Conservation (phyloP, 2,113 vertebrate genomes). For the Toxostoma redivivum region DNA sequence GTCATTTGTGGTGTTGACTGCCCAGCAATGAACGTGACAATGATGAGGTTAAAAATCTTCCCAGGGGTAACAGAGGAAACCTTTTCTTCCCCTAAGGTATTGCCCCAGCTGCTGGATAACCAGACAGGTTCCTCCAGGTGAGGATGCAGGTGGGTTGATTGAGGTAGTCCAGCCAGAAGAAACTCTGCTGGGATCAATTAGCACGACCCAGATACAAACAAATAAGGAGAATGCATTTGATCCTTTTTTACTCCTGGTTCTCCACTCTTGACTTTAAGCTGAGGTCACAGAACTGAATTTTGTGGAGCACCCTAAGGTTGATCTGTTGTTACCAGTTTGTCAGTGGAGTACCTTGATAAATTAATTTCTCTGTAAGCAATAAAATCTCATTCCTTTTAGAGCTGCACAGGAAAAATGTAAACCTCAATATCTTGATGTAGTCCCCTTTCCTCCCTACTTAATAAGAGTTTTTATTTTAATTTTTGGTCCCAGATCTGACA, state of each 20-base stretch:
- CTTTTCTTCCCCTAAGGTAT: not conserved
- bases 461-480: not conserved
- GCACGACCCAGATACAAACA: constrained; percentile 33
- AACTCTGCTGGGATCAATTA: constrained; percentile 67
- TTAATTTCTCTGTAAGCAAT: not conserved
- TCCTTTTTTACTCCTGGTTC: not conserved
- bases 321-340: not conserved
- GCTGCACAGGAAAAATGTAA: not conserved
- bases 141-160: constrained; percentile 26
- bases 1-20: not conserved
- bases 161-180: constrained; percentile 3
- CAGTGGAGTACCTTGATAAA: not conserved
- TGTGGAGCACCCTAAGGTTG: not conserved
- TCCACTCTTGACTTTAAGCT: constrained; percentile 9
- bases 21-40: not conserved
- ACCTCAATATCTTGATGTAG: not conserved
- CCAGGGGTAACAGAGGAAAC: not conserved
- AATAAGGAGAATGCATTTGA: not conserved
- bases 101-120: not conserved
- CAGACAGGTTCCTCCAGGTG: constrained; percentile 33
- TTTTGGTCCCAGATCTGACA: not conserved
- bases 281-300: not conserved
- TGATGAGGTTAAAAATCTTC: constrained; percentile 1
- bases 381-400: not conserved
- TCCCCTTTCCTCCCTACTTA: not conserved